Conservation (phyloP, 2,888 invertebrate genomes). For the Caenorhabditis sp. region DNA sequence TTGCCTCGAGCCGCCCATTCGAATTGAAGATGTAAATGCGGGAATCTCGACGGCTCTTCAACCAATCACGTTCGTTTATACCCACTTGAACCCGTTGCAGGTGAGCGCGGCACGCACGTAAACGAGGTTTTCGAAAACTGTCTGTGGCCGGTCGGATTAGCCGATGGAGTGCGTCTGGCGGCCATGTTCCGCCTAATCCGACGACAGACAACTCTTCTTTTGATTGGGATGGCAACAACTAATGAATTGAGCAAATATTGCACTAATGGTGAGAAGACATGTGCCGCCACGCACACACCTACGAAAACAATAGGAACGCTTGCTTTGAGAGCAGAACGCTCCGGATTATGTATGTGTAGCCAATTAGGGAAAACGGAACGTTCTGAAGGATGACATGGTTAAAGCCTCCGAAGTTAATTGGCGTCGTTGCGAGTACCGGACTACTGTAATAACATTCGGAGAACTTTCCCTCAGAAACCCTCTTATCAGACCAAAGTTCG, state of each 20-base stretch:
- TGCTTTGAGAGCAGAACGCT: not conserved
- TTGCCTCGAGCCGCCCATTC: no score
- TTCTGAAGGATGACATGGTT: no score
- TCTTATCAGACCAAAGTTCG: no score
- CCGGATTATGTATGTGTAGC: no score
- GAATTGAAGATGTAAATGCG: conserved; percentile 17
- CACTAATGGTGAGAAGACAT: conserved; percentile 44
- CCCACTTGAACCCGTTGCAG: conserved; percentile 49
- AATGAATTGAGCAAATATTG: conserved; percentile 53
- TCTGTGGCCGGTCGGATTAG: conserved; percentile 29
- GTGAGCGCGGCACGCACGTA: conserved; percentile 32
- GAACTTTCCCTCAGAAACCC: no score
- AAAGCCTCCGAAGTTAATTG: no score
- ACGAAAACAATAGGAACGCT: conserved; percentile 28
- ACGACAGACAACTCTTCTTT: conserved; percentile 35
- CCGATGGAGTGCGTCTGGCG: conserved; percentile 33
- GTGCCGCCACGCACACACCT: conserved; percentile 30
- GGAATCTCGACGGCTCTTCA: conserved; percentile 13
- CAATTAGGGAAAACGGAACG: no score
- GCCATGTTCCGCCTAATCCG: conserved; percentile 21
- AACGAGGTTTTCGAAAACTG: conserved; percentile 40
- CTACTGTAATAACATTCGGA: no score
- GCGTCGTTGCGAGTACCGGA: no score
- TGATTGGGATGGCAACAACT: conserved; percentile 35
- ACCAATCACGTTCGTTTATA: conserved; percentile 8